Evolutionary conservation across 2,888 invertebrate species (phyloP), one percentile per base, ranked within the genome.

Genomic region (Drosophila setosimentum): DNA sequence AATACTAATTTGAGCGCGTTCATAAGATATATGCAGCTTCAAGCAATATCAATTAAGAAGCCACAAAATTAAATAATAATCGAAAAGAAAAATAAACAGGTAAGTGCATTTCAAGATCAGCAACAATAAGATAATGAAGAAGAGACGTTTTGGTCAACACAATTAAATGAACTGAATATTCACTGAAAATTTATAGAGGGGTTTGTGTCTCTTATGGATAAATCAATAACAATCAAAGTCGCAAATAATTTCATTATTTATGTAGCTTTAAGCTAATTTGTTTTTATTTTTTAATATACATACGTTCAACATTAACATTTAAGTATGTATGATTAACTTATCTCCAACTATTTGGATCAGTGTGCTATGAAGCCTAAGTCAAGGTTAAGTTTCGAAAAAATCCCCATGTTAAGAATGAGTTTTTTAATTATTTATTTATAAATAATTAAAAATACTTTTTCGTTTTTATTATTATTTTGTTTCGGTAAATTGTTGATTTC

Each of bases 31-130:
- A 42, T 50, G 50, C 50, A 50, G 0, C 40, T 27, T 8, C 27
- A 29, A 29, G 55, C 27, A 37, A 18, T 29, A 16, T 29, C 13
- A 37, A 29, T 27, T n/a, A 57, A 57, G n/a, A n/a, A 18, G 18
- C 18, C 5, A 49, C 4, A 45, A 18, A 18, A 18, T 27, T 27
- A 18, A 27, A 49, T 6, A 18, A 29, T 18, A 29, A 48, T 16
- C 18, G 27, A 40, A 21, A 29, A 40, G 2, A n/a, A 8, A 29
- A 10, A 42, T 16, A 29, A 58, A 48, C 24, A 33, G 48, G 60
- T 61, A 24, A 61, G 60, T 51, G 30, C 29, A 18, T 50, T n/a
- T 55, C 18, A 50, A 35, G 27, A 29, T 50, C 16, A 21, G 8
- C 27, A 40, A 21, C n/a, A 30, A 50, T 13, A 50, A 10, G 29